Base-by-base conservation (phyloP, 2,113 vertebrate species). In the Paraplagusia blochii region DNA sequence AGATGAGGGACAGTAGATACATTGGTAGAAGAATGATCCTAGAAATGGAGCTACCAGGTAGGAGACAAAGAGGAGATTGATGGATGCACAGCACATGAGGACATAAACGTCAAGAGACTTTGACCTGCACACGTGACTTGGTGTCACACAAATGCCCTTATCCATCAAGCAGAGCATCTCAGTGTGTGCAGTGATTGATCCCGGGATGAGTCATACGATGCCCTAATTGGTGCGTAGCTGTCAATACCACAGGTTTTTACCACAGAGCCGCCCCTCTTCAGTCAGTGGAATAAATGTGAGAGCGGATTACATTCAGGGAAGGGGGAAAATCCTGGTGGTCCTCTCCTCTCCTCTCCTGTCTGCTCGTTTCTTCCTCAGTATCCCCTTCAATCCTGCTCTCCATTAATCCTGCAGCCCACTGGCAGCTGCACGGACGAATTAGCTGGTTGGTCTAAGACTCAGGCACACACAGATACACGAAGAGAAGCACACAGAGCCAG, bases 161-260 rank as follows among this genome's bases (percentile, higher is more conserved):
- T 69, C 74, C 58, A 61, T 82, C 79, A 69, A 43, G 54, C 19
- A 34, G 66, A 72, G 49, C 64, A 77, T 72, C 62, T 50, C 35
- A 35, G n/a, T 72, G 67, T 66, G 63, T 69, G 59, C 11, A 1
- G 33, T 85, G 81, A 85, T 85, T 85, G 87, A 80, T 65, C 76
- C 70, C 16, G 16, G 33, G 39, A 71, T 71, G 77, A 78, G 66
- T 69, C 60, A 63, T 11, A 53, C 49, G 1, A 15, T 11, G 12
- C 22, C 55, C 68, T 86, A 85, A 86, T 86, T 85, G 81, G 74
- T 50, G 75, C 46, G 66, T 53, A 72, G 66, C 79, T 81, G 82
- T 84, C 81, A 66, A 72, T 50, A 67, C 63, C 1, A 1, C 70
- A 79, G 69, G 81, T 82, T 77, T 71, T 65, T 64, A 14, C 71